Conservation (phyloP, 1,140 invertebrate genomes). For the Rhopalosiphum maidis region DNA sequence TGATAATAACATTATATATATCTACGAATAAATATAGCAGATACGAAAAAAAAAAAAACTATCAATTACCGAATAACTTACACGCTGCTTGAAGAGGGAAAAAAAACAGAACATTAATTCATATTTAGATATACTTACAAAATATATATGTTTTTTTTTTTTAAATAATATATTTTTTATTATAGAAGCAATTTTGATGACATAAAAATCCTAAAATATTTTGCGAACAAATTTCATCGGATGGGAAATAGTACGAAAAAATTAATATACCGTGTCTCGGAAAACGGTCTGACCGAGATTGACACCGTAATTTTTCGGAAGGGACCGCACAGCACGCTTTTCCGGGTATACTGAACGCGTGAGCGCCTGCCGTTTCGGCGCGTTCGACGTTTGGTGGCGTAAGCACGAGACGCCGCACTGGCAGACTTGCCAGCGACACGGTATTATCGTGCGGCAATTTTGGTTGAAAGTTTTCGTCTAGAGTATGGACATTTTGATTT, state of each 20-base stretch:
- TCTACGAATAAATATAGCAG: background rate
- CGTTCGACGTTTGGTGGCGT: background rate
- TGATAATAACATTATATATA: background rate
- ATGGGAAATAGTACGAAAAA: background rate
- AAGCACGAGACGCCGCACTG: background rate
- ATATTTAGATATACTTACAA: background rate
- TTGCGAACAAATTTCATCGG: background rate
- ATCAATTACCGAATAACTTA: background rate
- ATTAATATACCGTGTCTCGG: background rate
- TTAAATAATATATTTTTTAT: background rate
- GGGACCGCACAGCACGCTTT: constrained; percentile 49
- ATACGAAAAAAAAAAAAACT: background rate
- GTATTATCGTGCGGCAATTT: constrained; percentile 19
- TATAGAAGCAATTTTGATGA: background rate
- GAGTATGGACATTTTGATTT: background rate
- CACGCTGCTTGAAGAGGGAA: background rate
- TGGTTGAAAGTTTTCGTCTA: background rate
- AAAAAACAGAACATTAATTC: background rate
- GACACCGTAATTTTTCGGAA: constrained; percentile 3
- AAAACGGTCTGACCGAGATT: background rate
- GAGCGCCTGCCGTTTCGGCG: background rate
- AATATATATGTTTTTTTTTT: background rate
- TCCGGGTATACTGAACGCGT: constrained; percentile 41
- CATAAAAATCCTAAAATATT: background rate
- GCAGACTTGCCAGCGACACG: constrained; percentile 27